A percentile compares a stretch with the other conserved stretches of the same genome.
These are phyloP conservation scores for Drosophila ustulata DNA, from an alignment of 2,888 invertebrate genomes.

Conservation along the genomic window DNA sequence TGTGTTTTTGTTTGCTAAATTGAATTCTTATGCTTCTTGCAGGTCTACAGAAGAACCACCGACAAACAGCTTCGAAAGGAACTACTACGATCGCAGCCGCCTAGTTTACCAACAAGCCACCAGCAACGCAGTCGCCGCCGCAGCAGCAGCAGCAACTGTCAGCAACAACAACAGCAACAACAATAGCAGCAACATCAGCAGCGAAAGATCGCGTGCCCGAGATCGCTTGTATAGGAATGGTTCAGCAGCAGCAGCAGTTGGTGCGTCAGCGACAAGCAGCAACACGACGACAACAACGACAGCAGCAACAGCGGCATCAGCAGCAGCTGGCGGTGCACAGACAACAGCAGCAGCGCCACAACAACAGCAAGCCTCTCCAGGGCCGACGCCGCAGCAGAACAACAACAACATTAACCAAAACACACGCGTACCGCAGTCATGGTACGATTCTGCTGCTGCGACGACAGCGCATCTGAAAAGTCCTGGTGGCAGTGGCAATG, in stretches of 20 bases:
- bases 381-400: slow-evolving; percentile 77
- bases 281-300: slow-evolving; percentile 50
- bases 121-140: slow-evolving; percentile 43
- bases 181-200: slow-evolving; percentile 44
- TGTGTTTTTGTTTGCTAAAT: slow-evolving; percentile 37
- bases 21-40: slow-evolving; percentile 43
- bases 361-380: slow-evolving; percentile 12
- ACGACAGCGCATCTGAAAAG: slow-evolving; percentile 83
- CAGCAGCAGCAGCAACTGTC: slow-evolving; percentile 46
- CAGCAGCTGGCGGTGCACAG: slow-evolving; percentile 40
- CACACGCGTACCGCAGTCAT: slow-evolving; percentile 83
- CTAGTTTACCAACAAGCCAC: slow-evolving; percentile 82
- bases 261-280: slow-evolving; percentile 44
- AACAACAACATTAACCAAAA: slow-evolving; percentile 81
- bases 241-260: slow-evolving; percentile 58
- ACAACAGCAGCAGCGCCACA: slow-evolving; percentile 59
- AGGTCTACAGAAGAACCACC: slow-evolving; percentile 86
- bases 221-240: slow-evolving; percentile 68
- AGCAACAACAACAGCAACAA: slow-evolving; percentile 21
- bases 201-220: slow-evolving; percentile 59
- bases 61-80: slow-evolving; percentile 85
- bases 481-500: slow-evolving; percentile 85
- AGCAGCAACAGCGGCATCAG: slow-evolving; percentile 53
- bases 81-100: slow-evolving; percentile 85
- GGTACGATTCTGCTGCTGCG: slow-evolving; percentile 85